Base-by-base conservation (phyloP, 2,888 invertebrate genomes). In the Apamea sordens region DNA sequence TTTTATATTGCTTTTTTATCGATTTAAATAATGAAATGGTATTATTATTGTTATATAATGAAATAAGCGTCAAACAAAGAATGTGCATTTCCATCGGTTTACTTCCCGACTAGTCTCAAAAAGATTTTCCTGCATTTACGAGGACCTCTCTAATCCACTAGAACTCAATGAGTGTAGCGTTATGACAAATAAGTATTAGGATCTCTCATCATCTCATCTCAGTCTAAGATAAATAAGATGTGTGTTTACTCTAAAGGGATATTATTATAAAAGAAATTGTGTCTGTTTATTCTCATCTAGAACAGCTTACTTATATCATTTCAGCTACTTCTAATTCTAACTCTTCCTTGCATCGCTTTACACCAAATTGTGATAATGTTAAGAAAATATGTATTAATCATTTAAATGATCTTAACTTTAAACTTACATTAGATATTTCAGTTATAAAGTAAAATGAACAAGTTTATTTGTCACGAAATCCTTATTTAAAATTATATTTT, bases 401-500 rank as follows among this genome's bases (percentile, higher is more conserved):
- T 61, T 50, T 47, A 13, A 11, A 21, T 44, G 24, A 56, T n/a
- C 41, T 63, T 61, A 50, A 70, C 21, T 41, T 61, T 11, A 71
- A 70, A 59, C 76, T 76, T 76, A 76, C 59, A 24, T 21, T 59
- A 44, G 2, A 56, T 18, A 56, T 32, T 44, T 75, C 8, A 59
- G 75, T 21, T 75, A 75, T 44, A 75, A 59, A 32, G 44, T 76
- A 15, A 76, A 32, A 36, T 59, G 7, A 59, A 18, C 13, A 44
- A 59, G 13, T 76, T 47, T 59, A 76, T 32, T 47, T 76, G 59
- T 76, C 32, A 47, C 10, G n/a, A 78, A 69, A 24, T 56, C 8
- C 56, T 76, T 81, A 76, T 24, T 65, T 83, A 18, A 76, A 71
- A 76, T 4, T 63, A 76, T 36, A 47, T 11, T 68, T 47, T 36